These are phyloP conservation scores for Potorous gilbertii DNA, from an alignment of 2,797 vertebrate species.

Conservation along the genomic window DNA sequence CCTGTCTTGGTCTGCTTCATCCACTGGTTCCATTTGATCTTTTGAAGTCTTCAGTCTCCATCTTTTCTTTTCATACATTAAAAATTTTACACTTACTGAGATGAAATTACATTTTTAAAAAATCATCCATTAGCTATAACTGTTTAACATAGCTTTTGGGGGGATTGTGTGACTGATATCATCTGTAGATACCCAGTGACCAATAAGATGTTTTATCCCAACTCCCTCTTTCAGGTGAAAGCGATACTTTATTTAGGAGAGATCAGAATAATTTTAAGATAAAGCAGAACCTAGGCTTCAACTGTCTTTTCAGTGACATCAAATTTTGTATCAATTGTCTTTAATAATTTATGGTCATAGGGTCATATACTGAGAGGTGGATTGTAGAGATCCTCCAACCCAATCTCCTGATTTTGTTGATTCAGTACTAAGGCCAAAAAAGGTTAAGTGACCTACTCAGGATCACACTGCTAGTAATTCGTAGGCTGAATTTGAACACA, in stretches of 20 bases:
- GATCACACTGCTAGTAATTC: neutral
- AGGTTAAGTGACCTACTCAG: neutral
- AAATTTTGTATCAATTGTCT: neutral
- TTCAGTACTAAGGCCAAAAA: neutral
- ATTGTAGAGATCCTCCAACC: neutral
- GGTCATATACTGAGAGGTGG: neutral
- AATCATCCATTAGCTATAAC: neutral
- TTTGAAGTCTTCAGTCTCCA: neutral
- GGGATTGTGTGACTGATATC: neutral
- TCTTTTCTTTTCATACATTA: neutral
- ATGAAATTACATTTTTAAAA: neutral
- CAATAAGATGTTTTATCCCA: neutral
- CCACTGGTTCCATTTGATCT: neutral
- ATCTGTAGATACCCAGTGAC: neutral
- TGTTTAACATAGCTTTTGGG: neutral
- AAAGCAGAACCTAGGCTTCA: neutral
- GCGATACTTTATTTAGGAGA: neutral
- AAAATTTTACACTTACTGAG: neutral
- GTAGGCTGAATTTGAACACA: neutral
- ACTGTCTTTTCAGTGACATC: neutral
- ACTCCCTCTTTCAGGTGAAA: neutral
- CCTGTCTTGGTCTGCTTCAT: neutral
- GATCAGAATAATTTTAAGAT: neutral
- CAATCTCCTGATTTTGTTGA: neutral
- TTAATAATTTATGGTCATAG: neutral